Evolutionary conservation across 2,888 invertebrate species (phyloP).

Genomic region (Gisinianus flammeolus): DNA sequence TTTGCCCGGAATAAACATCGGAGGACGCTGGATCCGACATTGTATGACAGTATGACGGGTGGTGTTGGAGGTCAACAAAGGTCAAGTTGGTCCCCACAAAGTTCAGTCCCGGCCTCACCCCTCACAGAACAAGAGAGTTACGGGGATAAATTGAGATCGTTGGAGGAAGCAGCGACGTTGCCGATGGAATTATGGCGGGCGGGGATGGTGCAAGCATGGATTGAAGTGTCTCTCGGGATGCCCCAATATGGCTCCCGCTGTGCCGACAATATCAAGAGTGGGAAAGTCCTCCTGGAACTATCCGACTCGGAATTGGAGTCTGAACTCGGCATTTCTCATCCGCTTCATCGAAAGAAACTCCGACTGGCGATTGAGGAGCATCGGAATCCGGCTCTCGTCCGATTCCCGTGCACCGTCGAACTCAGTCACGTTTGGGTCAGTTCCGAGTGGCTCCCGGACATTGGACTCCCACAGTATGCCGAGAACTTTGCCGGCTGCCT

Average conservation of each 20-base stretch:
- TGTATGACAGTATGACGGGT: slow-evolving; percentile 65
- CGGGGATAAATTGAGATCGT: slow-evolving; percentile 75
- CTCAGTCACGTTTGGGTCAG: slow-evolving; percentile 93
- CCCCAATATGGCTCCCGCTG: slow-evolving; percentile 89
- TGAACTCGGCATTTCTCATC: slow-evolving; percentile 87
- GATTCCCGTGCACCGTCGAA: slow-evolving; percentile 85
- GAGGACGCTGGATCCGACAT: slow-evolving; percentile 73
- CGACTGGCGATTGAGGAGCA: slow-evolving; percentile 92
- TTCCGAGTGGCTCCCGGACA: slow-evolving; percentile 89
- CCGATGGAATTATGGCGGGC: slow-evolving; percentile 92
- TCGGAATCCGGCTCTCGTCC: slow-evolving; percentile 81
- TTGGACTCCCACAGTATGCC: slow-evolving; percentile 86
- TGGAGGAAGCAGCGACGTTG: slow-evolving; percentile 76
- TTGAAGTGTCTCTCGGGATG: slow-evolving; percentile 93
- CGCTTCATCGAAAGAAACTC: slow-evolving; percentile 91
- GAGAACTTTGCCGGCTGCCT: slow-evolving; percentile 86
- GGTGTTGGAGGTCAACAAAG: slow-evolving; percentile 47
- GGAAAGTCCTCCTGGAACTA: slow-evolving; percentile 90
- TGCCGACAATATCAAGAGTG: slow-evolving; percentile 93
- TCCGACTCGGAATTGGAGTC: slow-evolving; percentile 90
- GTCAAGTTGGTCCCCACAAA: slow-evolving; percentile 59
- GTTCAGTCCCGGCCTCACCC: slow-evolving; percentile 63
- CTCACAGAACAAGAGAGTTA: slow-evolving; percentile 72
- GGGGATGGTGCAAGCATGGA: slow-evolving; percentile 90
- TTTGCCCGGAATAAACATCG: slow-evolving; percentile 85